Evolutionary conservation across 2,113 vertebrate genomes (phyloP), one percentile per base, ranked within the genome.

Genomic region (Rhinogobius similis): DNA sequence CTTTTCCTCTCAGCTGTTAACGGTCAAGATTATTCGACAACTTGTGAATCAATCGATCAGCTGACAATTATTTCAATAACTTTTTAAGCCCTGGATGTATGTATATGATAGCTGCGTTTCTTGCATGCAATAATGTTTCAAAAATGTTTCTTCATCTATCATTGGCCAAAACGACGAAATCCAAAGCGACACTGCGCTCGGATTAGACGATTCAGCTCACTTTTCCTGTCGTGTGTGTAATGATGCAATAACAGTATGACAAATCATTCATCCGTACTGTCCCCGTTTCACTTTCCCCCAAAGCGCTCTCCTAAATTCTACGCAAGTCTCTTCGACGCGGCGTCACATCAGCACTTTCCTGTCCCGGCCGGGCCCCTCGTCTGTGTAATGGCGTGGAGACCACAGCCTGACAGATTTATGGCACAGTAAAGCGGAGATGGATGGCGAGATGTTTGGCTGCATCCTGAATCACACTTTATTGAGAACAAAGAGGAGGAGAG

Each of bases 391-490:
- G 82, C 2, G 56, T 20, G 23, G 23, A 75, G 53, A 74, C 41
- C 4, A 21, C 50, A 23, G 8, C 64, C 59, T 69, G 75, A 76
- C 77, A 77, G 77, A 53, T 77, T 79, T 65, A 72, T 41, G 24
- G 74, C 63, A 44, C 62, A 63, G 38, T 61, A 44, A 68, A 82
- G 72, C 65, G 26, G 50, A 61, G 75, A 74, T 32, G 24, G 59
- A 81, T 65, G 72, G 82, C 80, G 78, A 71, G 67, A 83, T 10
- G 5, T 23, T 55, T 56, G 18, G 2, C n/a, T 0, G 64, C 14
- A 43, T 62, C 62, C 50, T 4, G 72, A 27, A 68, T 78, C 50
- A 78, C 83, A 83, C 83, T 71, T 72, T 43, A 71, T 44, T 4
- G 63, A 76, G 82, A 85, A 70, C 48, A 73, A 72, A 76, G 73